Evolutionary conservation across 2,888 invertebrate genomes (phyloP).

Genomic region (Agonopterix subpropinquella): DNA sequence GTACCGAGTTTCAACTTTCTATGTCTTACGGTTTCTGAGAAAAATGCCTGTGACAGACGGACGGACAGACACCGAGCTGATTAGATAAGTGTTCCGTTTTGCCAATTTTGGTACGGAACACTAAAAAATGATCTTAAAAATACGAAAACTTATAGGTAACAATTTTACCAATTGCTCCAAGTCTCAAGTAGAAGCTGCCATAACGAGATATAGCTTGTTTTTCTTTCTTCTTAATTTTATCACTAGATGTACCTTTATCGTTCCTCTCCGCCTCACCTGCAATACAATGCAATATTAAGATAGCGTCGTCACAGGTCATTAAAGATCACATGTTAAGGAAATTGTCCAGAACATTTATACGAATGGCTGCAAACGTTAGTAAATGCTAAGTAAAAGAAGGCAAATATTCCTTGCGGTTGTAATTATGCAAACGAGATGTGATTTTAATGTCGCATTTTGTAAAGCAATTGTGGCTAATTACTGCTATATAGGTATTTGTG

Average conservation of each 20-base stretch:
- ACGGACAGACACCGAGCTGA: too few relatives aligned
- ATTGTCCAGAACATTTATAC: conserved; percentile 48
- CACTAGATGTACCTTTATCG: conserved; percentile 44
- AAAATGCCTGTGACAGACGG: too few relatives aligned
- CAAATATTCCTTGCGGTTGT: conserved; percentile 56
- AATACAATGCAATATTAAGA: conserved; percentile 25
- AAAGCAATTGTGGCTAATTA: conserved; percentile 68
- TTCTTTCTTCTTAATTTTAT: conserved; percentile 43
- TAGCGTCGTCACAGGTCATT: conserved; percentile 22
- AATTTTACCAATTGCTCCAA: conserved; percentile 85
- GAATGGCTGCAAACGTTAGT: conserved; percentile 50
- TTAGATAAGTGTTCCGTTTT: too few relatives aligned
- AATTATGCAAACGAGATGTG: conserved; percentile 73
- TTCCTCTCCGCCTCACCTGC: conserved; percentile 49
- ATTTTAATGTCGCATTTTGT: conserved; percentile 74
- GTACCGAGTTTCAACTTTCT: too few relatives aligned
- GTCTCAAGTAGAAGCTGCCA: conserved; percentile 90
- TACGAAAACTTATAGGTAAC: background rate
- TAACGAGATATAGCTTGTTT: conserved; percentile 75
- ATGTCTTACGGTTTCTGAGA: too few relatives aligned
- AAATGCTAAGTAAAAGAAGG: conserved; percentile 59
- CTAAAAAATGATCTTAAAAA: conserved; percentile 8
- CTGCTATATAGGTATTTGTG: conserved; percentile 21
- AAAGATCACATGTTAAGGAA: conserved; percentile 28
- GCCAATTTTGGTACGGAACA: too few relatives aligned